Evolutionary conservation across 2,888 invertebrate species (phyloP), one percentile per base, ranked within the genome.

Genomic region (Drosophila phalerata): DNA sequence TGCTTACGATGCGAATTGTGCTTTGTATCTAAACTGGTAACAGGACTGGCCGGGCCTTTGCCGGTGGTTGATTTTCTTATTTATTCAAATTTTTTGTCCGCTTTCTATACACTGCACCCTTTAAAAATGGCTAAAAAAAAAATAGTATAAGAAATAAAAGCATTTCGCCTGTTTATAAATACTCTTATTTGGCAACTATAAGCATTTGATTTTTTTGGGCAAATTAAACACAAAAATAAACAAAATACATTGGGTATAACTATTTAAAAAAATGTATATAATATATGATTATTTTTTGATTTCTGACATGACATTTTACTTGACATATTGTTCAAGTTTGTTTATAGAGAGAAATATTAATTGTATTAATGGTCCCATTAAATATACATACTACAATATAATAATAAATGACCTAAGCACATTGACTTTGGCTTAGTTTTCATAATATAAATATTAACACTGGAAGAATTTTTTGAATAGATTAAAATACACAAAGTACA

Each of bases 41-140:
- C 56, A 37, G 61, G 49, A 48, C 68, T 81, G 62, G 52, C 58
- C 19, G 19, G 19, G 49, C 34, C 13, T 64, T 32, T 45, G 64
- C 49, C 67, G 85, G 83, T 88, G 88, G 86, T 81, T 85, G 87
- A 45, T 83, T 87, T 83, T 78, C 67, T 81, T 85, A 79, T 70
- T 72, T 83, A 80, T 86, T 76, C 53, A 76, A 83, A 68, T 86
- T 83, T 43, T 68, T 67, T 70, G 74, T 60, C 55, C 28, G 30
- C 48, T 30, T 30, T 48, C 17, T 11, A 15, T 30, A 15, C 47
- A 47, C 47, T 15, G 28, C 28, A 11, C 30, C 30, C 48, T 32
- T 32, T 32, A 17, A 17, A 30, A 48, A 15, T 48, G 17, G 17
- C 13, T 1, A 11, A 11, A 11, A 48, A 11, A 48, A 11, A 48